These are phyloP conservation scores for Pyrocoelia pectoralis DNA, from an alignment of 2,888 invertebrate genomes.

Conservation along the genomic window DNA sequence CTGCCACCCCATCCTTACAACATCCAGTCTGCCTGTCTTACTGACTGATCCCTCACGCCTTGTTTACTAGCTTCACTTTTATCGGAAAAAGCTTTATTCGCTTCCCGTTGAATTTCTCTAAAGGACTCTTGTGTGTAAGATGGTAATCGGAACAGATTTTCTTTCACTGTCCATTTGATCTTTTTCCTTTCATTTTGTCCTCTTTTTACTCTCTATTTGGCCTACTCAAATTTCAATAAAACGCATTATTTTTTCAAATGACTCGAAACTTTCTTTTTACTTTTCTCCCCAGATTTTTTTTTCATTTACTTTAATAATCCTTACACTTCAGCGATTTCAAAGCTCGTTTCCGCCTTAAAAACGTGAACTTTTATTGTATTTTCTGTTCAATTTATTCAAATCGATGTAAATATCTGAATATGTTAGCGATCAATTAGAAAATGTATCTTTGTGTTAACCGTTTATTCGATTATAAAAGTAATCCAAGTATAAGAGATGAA, in stretches of 20 bases:
- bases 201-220: neutral
- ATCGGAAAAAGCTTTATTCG: conserved; percentile 48
- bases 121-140: conserved; percentile 31
- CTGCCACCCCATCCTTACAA: conserved; percentile 38
- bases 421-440: too few species aligned
- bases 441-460: too few species aligned
- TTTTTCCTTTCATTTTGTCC: neutral
- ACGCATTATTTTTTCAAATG: neutral
- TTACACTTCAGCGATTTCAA: neutral
- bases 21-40: conserved; percentile 35
- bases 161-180: conserved; percentile 13
- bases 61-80: conserved; percentile 48
- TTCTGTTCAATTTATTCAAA: neutral
- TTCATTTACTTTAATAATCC: neutral
- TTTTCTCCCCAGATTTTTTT: neutral
- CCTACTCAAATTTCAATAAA: conserved; percentile 1
- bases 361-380: neutral
- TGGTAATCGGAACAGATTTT: conserved; percentile 21
- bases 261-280: conserved; percentile 6
- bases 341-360: neutral
- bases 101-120: conserved; percentile 43
- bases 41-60: conserved; percentile 51
- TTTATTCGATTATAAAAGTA: neutral
- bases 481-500: neutral
- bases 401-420: neutral